These are phyloP conservation scores for Erpetoichthys calabaricus DNA, from an alignment of 2,797 vertebrate species.

Conservation along the genomic window DNA sequence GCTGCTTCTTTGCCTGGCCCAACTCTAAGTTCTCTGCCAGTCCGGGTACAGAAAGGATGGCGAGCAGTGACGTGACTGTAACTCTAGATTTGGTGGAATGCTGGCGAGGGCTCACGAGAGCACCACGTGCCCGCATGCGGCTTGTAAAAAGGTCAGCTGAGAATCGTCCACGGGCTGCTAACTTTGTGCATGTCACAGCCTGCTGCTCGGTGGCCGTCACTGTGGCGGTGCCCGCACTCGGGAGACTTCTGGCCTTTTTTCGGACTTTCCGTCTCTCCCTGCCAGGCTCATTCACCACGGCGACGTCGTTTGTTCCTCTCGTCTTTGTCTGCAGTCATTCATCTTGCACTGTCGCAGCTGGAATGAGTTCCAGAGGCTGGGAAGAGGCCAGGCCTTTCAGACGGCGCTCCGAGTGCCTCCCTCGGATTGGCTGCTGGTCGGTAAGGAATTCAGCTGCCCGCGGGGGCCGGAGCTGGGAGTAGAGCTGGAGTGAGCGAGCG, in stretches of 20 bases:
- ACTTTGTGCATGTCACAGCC: too few species aligned
- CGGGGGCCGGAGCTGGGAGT: constrained; percentile 34
- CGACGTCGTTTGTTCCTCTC: constrained; percentile 7
- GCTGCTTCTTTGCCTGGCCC: too few species aligned
- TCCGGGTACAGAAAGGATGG: too few species aligned
- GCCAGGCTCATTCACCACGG: too few species aligned
- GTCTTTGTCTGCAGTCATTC: constrained; percentile 42
- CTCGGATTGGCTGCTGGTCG: constrained; percentile 43
- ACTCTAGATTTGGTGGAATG: too few species aligned
- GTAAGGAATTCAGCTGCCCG: constrained; percentile 61
- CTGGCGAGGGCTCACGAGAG: too few species aligned
- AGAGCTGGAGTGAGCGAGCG: constrained; percentile 40
- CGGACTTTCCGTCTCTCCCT: constrained; percentile 8
- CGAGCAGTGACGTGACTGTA: too few species aligned
- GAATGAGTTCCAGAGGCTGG: constrained; percentile 13
- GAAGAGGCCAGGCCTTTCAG: constrained; percentile 12
- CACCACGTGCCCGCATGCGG: too few species aligned
- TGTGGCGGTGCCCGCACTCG: constrained; percentile 2
- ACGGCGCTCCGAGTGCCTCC: constrained; percentile 25
- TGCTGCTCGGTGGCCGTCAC: constrained; percentile 11
- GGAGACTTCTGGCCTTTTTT: constrained; percentile 26
- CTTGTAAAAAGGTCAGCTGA: too few species aligned
- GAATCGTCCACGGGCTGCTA: too few species aligned
- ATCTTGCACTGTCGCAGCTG: constrained; percentile 36
- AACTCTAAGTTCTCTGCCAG: too few species aligned